These are phyloP conservation scores for Xestoiulus laeticollis DNA, from an alignment of 2,888 invertebrate genomes.

Conservation along the genomic window DNA sequence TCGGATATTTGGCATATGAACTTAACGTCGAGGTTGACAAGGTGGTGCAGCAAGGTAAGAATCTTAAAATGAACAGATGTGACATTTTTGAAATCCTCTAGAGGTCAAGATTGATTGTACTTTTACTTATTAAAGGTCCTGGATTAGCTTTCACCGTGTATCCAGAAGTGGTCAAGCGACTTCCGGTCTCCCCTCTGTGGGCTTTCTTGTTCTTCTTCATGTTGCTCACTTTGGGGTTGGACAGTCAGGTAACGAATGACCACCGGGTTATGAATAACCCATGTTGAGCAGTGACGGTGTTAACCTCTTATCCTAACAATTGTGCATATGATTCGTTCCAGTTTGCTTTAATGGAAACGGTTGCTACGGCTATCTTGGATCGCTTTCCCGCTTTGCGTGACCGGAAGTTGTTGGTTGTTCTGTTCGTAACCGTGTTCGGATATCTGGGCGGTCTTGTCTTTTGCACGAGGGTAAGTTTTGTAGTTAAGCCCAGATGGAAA, in stretches of 20 bases:
- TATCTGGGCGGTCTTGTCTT: slow-evolving; percentile 64
- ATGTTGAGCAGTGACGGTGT: slow-evolving; percentile 11
- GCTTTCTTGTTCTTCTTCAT: slow-evolving; percentile 83
- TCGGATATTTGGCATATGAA: slow-evolving; percentile 82
- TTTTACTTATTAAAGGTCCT: slow-evolving; percentile 63
- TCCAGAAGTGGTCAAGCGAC: slow-evolving; percentile 79
- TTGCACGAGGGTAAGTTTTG: slow-evolving; percentile 57
- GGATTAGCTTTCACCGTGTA: slow-evolving; percentile 87
- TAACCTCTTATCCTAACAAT: no score
- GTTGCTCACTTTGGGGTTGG: slow-evolving; percentile 77
- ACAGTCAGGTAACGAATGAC: slow-evolving; percentile 68
- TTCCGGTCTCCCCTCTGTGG: slow-evolving; percentile 84
- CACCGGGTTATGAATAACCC: neutral
- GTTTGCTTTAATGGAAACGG: slow-evolving; percentile 68
- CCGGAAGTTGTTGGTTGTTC: slow-evolving; percentile 62
- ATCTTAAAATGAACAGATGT: neutral
- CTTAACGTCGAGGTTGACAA: slow-evolving; percentile 75
- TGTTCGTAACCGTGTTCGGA: slow-evolving; percentile 61
- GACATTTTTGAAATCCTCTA: no score
- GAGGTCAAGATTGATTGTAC: slow-evolving; percentile 56
- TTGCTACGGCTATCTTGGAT: slow-evolving; percentile 69
- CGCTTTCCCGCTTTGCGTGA: slow-evolving; percentile 65
- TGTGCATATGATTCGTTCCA: slow-evolving; percentile 57
- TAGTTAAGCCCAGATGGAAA: neutral
- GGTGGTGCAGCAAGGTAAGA: slow-evolving; percentile 74